phyloP scores from a whole-genome alignment of 2,113 vertebrate species.

The Isichthys henryi region DNA sequence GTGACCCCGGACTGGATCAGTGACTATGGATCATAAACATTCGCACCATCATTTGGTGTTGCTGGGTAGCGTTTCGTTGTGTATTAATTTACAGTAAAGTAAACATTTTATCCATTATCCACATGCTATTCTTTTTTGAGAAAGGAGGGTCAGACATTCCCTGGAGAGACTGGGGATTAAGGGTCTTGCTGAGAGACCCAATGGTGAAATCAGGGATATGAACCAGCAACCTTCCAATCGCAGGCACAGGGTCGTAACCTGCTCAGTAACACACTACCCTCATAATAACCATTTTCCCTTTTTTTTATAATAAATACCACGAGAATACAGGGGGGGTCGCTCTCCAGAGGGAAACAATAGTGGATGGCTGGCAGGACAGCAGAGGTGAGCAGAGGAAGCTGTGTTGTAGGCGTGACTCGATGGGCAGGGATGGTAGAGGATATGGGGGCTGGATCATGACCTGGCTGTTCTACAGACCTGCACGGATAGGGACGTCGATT shows the following conservation, averaged over 20 bases:
- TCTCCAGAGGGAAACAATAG: constrained; percentile 10
- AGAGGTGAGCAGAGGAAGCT: constrained; percentile 21
- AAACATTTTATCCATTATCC: background rate
- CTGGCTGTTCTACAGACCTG: constrained; percentile 46
- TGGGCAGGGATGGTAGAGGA: background rate
- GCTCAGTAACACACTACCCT: background rate
- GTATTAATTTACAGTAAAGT: background rate
- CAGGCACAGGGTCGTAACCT: background rate
- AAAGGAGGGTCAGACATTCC: background rate
- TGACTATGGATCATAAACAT: background rate
- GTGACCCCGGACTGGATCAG: background rate
- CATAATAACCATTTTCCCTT: background rate
- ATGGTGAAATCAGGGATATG: background rate
- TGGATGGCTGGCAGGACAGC: background rate
- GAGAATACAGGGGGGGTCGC: constrained; percentile 9
- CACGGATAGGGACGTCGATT: constrained; percentile 7
- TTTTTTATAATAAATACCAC: background rate
- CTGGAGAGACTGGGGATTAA: background rate
- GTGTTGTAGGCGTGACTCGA: constrained; percentile 27
- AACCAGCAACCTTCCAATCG: background rate
- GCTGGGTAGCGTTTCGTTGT: background rate
- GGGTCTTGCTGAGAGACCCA: background rate
- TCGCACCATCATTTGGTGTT: background rate
- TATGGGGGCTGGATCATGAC: constrained; percentile 16
- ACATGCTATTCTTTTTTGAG: background rate